Percentiles rank a stretch among this genome's conserved stretches.
These are phyloP conservation scores for Lasioglossum leucozonium DNA, from an alignment of 2,888 invertebrate genomes.

Conservation along the genomic window DNA sequence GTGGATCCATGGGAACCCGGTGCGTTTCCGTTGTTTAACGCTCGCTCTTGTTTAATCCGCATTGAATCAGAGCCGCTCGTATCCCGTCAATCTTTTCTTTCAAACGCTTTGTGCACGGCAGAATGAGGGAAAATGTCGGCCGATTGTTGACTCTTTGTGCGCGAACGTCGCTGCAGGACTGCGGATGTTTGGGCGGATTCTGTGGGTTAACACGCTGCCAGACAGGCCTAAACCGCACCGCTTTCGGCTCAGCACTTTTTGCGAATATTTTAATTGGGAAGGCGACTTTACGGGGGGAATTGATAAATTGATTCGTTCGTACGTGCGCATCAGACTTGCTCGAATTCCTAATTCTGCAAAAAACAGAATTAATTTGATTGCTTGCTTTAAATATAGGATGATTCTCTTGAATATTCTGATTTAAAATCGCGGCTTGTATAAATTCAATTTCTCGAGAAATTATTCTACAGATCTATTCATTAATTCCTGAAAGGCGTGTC, in stretches of 20 bases:
- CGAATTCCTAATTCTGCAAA: not conserved
- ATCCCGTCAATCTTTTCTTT: not conserved
- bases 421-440: too few relatives aligned
- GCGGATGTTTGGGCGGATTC: not conserved
- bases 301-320: too few relatives aligned
- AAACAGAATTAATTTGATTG: not conserved
- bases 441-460: too few relatives aligned
- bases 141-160: not conserved
- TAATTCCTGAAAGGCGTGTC: too few relatives aligned
- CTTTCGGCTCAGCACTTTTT: too few relatives aligned
- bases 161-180: not conserved
- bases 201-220: not conserved
- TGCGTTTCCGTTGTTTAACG: conserved; percentile 5
- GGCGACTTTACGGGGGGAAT: too few relatives aligned
- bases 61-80: not conserved
- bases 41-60: not conserved
- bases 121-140: not conserved
- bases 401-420: too few relatives aligned
- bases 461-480: too few relatives aligned
- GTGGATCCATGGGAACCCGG: not conserved
- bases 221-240: too few relatives aligned
- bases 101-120: not conserved
- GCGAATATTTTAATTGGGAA: too few relatives aligned
- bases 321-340: too few relatives aligned
- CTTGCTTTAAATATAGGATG: too few relatives aligned